A percentile compares a stretch with the other conserved stretches of the same genome.
phyloP scores from a whole-genome alignment of 2,888 invertebrate species.

The Diploptera punctata region DNA sequence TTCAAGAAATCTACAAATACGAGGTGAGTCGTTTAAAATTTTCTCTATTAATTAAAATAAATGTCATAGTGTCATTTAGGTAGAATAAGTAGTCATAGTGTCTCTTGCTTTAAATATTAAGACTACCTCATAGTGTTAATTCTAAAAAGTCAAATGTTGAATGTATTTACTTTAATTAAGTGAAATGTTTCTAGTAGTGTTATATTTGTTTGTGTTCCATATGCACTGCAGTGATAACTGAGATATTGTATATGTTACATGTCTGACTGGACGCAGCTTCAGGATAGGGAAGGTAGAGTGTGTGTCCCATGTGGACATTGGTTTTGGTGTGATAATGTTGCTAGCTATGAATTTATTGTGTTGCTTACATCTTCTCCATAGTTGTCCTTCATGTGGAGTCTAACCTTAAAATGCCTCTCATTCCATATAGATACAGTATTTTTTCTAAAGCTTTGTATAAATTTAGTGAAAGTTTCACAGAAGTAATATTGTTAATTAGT shows the following conservation, averaged over 20 bases:
- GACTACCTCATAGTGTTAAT: too few relatives aligned
- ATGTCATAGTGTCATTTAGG: too few relatives aligned
- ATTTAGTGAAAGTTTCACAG: background rate
- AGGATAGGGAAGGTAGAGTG: constrained; percentile 84
- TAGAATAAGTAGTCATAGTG: too few relatives aligned
- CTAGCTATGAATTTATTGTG: constrained; percentile 70
- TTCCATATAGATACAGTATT: background rate
- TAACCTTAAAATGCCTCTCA: background rate
- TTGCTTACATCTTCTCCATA: constrained; percentile 67
- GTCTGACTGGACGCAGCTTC: constrained; percentile 59
- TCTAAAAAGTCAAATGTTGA: too few relatives aligned
- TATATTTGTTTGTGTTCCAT: too few relatives aligned
- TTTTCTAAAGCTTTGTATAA: background rate
- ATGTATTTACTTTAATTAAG: background rate
- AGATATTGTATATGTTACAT: constrained; percentile 35
- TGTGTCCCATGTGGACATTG: constrained; percentile 63
- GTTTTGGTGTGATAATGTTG: constrained; percentile 70
- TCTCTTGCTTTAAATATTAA: too few relatives aligned
- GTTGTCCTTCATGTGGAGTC: constrained; percentile 6
- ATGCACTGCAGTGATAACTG: too few relatives aligned
- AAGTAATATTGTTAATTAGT: background rate
- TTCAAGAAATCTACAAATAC: too few relatives aligned
- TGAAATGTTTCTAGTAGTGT: too few relatives aligned
- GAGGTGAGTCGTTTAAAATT: too few relatives aligned
- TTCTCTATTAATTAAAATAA: too few relatives aligned